Percentiles rank a stretch among this genome's conserved stretches.
These are phyloP conservation scores for Stenotaenia linearis DNA, from an alignment of 2,888 invertebrate genomes.

Conservation along the genomic window DNA sequence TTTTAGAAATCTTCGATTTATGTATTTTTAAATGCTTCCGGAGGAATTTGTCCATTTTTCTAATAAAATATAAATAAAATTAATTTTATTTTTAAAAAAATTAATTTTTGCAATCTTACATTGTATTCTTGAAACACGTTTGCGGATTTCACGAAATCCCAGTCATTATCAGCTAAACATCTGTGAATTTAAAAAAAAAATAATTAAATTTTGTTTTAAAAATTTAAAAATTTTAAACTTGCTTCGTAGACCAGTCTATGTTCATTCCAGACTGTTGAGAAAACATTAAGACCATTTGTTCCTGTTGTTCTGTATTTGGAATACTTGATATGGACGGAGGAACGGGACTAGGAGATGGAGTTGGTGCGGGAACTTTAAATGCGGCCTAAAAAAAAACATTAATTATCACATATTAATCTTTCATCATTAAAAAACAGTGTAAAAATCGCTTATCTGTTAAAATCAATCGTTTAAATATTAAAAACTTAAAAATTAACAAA, in stretches of 20 bases:
- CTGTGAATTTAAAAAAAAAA: slow-evolving; percentile 57
- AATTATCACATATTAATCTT: no score
- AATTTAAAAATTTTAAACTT: slow-evolving; percentile 37
- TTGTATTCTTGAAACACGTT: slow-evolving; percentile 57
- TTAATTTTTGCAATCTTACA: slow-evolving; percentile 60
- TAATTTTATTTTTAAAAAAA: no score
- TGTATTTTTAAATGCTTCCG: not conserved
- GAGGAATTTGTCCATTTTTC: slow-evolving; percentile 7
- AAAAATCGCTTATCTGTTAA: no score
- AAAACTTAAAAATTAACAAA: no score
- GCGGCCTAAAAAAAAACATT: slow-evolving; percentile 40
- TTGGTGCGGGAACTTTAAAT: slow-evolving; percentile 46
- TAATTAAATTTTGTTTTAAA: not conserved
- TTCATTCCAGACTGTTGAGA: slow-evolving; percentile 76
- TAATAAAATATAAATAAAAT: not conserved
- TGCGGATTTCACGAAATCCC: slow-evolving; percentile 75
- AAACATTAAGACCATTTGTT: slow-evolving; percentile 67
- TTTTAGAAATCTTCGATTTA: not conserved
- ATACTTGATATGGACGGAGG: slow-evolving; percentile 43
- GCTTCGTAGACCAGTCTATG: slow-evolving; percentile 66
- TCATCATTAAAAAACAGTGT: no score
- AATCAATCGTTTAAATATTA: no score
- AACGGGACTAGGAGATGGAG: slow-evolving; percentile 45
- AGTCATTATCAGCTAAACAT: slow-evolving; percentile 81
- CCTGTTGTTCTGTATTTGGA: slow-evolving; percentile 54